Base-by-base conservation (phyloP, 2,797 vertebrate species). In the Sebastes hubbsi region DNA sequence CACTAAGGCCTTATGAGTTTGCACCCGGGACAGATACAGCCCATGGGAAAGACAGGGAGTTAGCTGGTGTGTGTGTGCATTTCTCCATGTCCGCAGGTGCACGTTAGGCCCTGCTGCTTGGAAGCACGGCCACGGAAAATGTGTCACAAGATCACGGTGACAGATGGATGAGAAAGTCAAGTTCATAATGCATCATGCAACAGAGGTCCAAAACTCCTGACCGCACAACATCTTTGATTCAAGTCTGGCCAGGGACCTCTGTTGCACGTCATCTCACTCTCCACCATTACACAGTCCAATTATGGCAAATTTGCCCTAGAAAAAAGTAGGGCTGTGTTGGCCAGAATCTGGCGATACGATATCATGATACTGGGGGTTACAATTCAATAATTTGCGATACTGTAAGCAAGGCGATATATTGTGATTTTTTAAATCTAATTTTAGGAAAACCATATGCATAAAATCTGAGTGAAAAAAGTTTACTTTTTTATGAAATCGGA, bases 1-100 rank as follows among this genome's bases (percentile, higher is more conserved):
- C 60, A 69, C 71, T 89, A 89, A 92, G 92, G 94, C 90, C 92
- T 83, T 87, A 63, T 78, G 89, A 89, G 88, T 90, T 92, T 75
- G 79, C 86, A 81, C 54, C 85, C 30, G 8, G 66, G 72, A 85
- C 78, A 32, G 49, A 87, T 76, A 13, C 72, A 77, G 78, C 66
- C 72, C 69, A 83, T 36, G 72, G 66, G 77, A 88, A 78, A 82
- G 59, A 70, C 65, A 65, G 73, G 38, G 64, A 77, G 68, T 75
- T 75, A 70, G 68, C 54, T 71, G 22, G 38, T 30, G 42, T 62
- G 22, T 60, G n/a, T 68, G 72, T 78, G 4, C 55, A 11, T 32
- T 30, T 32, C 46, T 24, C n/a, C 54, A 71, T 49, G 27, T 84
- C 56, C 80, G 88, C 78, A 84, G 72, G 69, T 89, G 75, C 59